Percentiles rank a stretch among this genome's conserved stretches.
phyloP scores from a whole-genome alignment of 2,113 vertebrate species.

The Sminthopsis crassicaudata region DNA sequence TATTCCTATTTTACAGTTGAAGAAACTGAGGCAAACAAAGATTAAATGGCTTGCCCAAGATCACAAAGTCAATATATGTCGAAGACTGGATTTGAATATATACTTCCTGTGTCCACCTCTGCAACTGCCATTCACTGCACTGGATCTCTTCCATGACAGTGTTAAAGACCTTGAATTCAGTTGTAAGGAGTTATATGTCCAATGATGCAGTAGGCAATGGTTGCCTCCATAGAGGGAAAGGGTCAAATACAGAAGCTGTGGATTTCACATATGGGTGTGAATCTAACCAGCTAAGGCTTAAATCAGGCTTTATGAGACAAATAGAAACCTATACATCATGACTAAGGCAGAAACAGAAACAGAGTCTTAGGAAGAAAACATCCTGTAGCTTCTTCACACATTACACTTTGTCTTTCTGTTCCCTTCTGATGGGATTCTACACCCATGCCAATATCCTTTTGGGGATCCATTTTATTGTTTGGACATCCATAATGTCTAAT shows the following conservation, averaged over 20 bases:
- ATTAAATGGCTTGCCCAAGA: neutral
- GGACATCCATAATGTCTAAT: constrained; percentile 55
- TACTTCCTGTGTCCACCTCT: neutral
- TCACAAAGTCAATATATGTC: neutral
- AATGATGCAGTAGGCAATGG: neutral
- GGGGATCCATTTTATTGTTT: constrained; percentile 37
- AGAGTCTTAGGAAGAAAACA: constrained; percentile 19
- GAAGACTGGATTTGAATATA: neutral
- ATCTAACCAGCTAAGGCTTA: neutral
- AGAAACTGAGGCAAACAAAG: neutral
- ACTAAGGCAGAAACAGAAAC: neutral
- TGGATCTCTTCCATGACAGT: neutral
- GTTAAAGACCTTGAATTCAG: neutral
- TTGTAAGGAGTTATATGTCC: neutral
- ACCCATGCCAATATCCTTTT: constrained; percentile 13
- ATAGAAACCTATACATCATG: neutral
- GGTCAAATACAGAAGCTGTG: neutral
- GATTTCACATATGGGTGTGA: constrained; percentile 7
- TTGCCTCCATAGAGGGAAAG: neutral
- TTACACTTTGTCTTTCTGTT: constrained; percentile 39
- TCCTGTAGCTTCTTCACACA: neutral
- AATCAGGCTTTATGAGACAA: constrained; percentile 6
- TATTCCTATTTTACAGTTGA: neutral
- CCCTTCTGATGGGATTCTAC: neutral
- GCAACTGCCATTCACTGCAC: neutral